Evolutionary conservation across 2,888 invertebrate genomes (phyloP).

Genomic region (Caenorhabditis macrosperma): DNA sequence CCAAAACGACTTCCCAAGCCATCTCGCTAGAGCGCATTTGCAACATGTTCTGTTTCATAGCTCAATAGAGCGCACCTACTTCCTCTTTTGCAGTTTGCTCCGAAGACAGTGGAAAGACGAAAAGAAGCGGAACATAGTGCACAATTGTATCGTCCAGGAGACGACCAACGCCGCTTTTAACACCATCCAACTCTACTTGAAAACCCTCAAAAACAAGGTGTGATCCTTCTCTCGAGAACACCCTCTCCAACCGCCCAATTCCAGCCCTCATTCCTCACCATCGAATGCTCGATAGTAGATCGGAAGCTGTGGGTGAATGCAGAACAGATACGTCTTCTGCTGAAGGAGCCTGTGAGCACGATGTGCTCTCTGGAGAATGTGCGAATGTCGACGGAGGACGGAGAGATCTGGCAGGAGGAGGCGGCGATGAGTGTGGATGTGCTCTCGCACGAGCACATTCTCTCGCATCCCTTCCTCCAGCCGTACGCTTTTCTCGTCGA

Average conservation of each 20-base stretch:
- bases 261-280: conserved; percentile 32
- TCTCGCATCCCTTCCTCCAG: conserved; percentile 25
- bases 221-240: background rate
- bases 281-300: conserved; percentile 52
- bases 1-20: too few relatives aligned
- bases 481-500: conserved; percentile 52
- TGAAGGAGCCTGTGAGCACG: conserved; percentile 44
- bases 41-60: too few relatives aligned
- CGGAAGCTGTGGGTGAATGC: conserved; percentile 51
- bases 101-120: conserved; percentile 50
- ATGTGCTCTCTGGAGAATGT: conserved; percentile 55
- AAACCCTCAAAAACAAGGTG: conserved; percentile 34
- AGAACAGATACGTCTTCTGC: conserved; percentile 42
- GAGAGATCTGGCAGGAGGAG: conserved; percentile 58
- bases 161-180: conserved; percentile 61
- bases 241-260: too few relatives aligned
- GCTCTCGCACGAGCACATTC: conserved; percentile 47
- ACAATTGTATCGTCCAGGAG: conserved; percentile 63
- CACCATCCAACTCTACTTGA: conserved; percentile 59
- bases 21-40: too few relatives aligned
- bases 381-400: conserved; percentile 51
- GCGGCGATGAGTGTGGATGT: conserved; percentile 39
- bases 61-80: too few relatives aligned
- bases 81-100: conserved; percentile 50
- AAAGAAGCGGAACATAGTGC: conserved; percentile 58